These are phyloP conservation scores for Kryptopterus vitreolus DNA, from an alignment of 2,797 vertebrate species.

Conservation along the genomic window DNA sequence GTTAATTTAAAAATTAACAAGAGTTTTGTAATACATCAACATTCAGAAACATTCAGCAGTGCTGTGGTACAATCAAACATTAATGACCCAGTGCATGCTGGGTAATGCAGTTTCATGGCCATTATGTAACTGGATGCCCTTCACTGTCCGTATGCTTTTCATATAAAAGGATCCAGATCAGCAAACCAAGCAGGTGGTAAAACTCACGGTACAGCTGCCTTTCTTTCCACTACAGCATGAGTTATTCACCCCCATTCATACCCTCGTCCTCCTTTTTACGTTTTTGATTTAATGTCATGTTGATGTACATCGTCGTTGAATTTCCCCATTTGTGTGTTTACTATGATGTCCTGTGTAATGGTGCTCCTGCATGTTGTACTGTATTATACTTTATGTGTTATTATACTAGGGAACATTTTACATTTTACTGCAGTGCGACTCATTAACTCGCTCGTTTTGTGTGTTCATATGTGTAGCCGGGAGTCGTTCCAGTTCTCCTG, in stretches of 20 bases:
- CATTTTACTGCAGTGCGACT: not conserved
- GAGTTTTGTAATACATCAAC: too few relatives aligned
- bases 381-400: slow-evolving; percentile 7
- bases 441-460: not conserved
- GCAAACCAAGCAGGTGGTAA: slow-evolving; percentile 86
- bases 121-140: slow-evolving; percentile 53
- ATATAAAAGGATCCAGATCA: slow-evolving; percentile 87
- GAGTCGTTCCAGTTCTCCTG: slow-evolving; percentile 91
- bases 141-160: slow-evolving; percentile 78
- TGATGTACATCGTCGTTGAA: not conserved
- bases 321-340: not conserved
- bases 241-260: not conserved
- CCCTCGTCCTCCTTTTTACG: not conserved
- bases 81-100: slow-evolving; percentile 69
- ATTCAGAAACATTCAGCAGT: not conserved
- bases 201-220: slow-evolving; percentile 54
- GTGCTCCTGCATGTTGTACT: slow-evolving; percentile 9
- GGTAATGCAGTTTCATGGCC: slow-evolving; percentile 64
- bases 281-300: not conserved
- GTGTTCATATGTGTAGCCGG: slow-evolving; percentile 77
- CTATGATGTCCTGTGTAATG: slow-evolving; percentile 8
- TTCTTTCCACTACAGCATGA: slow-evolving; percentile 35
- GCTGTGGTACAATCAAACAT: slow-evolving; percentile 23
- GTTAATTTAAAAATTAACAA: too few relatives aligned
- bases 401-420: too few relatives aligned